Evolutionary conservation across 2,113 vertebrate genomes (phyloP).

Genomic region (Eulemur rufifrons): DNA sequence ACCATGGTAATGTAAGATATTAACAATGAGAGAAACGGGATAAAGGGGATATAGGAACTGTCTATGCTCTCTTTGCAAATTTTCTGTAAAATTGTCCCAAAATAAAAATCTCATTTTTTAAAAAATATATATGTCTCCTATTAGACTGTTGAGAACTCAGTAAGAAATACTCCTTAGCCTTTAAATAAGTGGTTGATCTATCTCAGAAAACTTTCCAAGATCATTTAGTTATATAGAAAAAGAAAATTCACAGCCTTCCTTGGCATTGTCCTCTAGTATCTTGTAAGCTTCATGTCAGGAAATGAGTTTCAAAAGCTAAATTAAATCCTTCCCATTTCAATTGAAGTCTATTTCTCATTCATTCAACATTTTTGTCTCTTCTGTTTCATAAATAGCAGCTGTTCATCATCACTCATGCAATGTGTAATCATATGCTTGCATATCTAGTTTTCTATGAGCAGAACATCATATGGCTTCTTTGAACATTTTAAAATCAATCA

Average conservation of each 20-base stretch:
- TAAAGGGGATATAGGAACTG: neutral
- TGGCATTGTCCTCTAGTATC: neutral
- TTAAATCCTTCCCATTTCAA: conserved; percentile 55
- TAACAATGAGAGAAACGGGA: neutral
- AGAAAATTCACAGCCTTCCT: conserved; percentile 3
- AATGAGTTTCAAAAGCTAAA: conserved; percentile 66
- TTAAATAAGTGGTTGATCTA: neutral
- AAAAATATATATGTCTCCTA: neutral
- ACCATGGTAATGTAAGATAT: neutral
- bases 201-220: neutral
- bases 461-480: conserved; percentile 52
- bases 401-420: conserved; percentile 43
- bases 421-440: conserved; percentile 19
- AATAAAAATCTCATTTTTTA: neutral
- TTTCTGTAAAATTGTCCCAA: neutral
- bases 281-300: conserved; percentile 52
- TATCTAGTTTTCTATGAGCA: conserved; percentile 34
- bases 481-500: conserved; percentile 57
- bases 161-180: conserved; percentile 10
- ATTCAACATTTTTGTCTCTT: conserved; percentile 60
- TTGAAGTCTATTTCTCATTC: conserved; percentile 53
- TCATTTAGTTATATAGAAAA: conserved; percentile 24
- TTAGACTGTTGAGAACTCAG: neutral
- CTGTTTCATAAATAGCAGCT: conserved; percentile 66
- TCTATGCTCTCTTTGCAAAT: neutral